These are phyloP conservation scores for Macrotis lagotis DNA, from an alignment of 2,113 vertebrate species.

Conservation along the genomic window DNA sequence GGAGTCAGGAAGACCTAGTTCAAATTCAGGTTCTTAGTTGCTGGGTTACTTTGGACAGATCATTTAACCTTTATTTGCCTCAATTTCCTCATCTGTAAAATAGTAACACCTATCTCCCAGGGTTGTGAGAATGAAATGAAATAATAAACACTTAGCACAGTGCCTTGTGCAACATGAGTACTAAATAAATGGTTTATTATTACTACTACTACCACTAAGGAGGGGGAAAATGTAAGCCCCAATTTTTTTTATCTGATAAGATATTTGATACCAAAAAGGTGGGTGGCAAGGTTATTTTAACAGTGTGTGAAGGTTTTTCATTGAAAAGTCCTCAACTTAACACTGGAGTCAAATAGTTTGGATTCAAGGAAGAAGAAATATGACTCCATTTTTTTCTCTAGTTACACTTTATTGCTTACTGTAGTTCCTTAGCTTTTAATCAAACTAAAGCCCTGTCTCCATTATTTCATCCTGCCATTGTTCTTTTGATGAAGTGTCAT, in stretches of 20 bases:
- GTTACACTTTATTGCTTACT: not conserved
- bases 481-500: not conserved
- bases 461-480: not conserved
- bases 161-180: not conserved
- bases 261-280: not conserved
- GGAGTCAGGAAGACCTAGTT: not conserved
- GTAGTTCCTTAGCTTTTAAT: not conserved
- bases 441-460: not conserved
- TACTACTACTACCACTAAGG: not conserved
- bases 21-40: not conserved
- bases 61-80: not conserved
- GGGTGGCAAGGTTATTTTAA: not conserved
- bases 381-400: not conserved
- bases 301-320: not conserved
- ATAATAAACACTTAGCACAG: not conserved
- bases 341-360: not conserved
- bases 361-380: not conserved
- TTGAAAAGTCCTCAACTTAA: not conserved
- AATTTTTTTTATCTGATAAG: not conserved
- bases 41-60: not conserved
- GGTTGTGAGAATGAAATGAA: not conserved
- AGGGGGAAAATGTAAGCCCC: not conserved
- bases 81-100: not conserved
- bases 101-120: not conserved
- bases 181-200: not conserved